Evolutionary conservation across 1,140 invertebrate genomes (phyloP), one percentile per base, ranked within the genome.

Genomic region (Drepana arcuata): DNA sequence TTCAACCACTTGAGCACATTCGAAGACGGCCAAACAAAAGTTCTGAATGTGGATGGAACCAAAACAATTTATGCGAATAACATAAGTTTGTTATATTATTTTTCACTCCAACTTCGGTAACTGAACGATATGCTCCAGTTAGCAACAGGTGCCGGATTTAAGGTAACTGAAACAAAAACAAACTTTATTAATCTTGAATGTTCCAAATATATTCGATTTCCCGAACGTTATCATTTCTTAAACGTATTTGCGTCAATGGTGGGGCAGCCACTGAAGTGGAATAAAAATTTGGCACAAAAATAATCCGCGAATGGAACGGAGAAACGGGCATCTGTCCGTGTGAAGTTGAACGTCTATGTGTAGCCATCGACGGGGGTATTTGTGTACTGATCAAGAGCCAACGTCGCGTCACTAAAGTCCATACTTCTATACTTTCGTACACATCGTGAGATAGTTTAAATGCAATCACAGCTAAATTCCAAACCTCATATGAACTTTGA

Each of bases 1-100:
- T 78, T 81, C 77, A 79, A 73, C 64, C 72, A 67, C 72, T 70
- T 42, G 72, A 63, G 56, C 59, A 57, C 77, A 81, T 82, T 60
- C 71, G 67, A 58, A 62, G 42, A 56, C 63, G 48, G 54, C 54
- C 46, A 66, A 68, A 71, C 63, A 39, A 62, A 75, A 66, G 53
- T 70, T 62, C 66, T 46, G 62, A 78, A 79, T 78, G 64, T 65
- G 73, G 67, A 60, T 54, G 65, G 55, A 77, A 70, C 48, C 50
- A 63, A 63, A 55, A 66, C 40, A 41, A 60, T 67, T 67, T 65
- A 73, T 48, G 52, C 59, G 56, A 55, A 46, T 51, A 73, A 75
- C 77, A 81, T 81, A 73, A 69, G 69, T 54, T 63, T 45, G 15
- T 41, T 40, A 16, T 41, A 28, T 38, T n/a, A n/a, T n/a, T n/a